Evolutionary conservation across 92 coral and sea anemone genomes (phyloP).

Genomic region (Desmophyllum pertusum): DNA sequence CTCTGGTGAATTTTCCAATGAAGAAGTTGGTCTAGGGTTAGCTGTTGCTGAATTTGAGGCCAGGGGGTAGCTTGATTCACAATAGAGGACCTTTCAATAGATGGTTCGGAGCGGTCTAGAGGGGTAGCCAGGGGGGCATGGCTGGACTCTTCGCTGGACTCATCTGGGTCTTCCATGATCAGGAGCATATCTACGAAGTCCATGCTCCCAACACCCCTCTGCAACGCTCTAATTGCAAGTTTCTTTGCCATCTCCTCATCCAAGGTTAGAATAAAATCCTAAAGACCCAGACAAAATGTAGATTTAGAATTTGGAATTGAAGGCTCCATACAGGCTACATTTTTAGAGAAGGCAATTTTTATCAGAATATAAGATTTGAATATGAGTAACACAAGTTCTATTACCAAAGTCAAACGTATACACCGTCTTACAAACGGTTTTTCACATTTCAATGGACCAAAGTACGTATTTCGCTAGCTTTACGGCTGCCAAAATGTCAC

Average conservation of each 20-base stretch:
- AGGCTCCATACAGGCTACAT: too few species aligned
- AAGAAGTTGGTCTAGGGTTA: not conserved
- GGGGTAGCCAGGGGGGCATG: conserved; percentile 10
- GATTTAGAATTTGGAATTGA: too few species aligned
- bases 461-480: too few species aligned
- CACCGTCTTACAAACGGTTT: too few species aligned
- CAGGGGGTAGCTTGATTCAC: conserved; percentile 1
- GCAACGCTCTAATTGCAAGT: conserved; percentile 16
- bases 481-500: too few species aligned
- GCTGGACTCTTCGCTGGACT: conserved; percentile 5
- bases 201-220: conserved; percentile 19
- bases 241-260: conserved; percentile 19
- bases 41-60: conserved; percentile 11
- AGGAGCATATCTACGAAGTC: conserved; percentile 5
- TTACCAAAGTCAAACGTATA: too few species aligned
- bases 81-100: not conserved
- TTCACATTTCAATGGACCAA: too few species aligned
- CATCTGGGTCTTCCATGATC: conserved; percentile 11
- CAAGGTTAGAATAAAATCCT: conserved; percentile 12
- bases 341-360: too few species aligned
- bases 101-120: conserved; percentile 3
- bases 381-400: too few species aligned
- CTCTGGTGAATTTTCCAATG: not conserved
- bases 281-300: too few species aligned
- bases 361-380: too few species aligned